Evolutionary conservation across 2,888 invertebrate genomes (phyloP).

Genomic region (Scrobipalpa costella): DNA sequence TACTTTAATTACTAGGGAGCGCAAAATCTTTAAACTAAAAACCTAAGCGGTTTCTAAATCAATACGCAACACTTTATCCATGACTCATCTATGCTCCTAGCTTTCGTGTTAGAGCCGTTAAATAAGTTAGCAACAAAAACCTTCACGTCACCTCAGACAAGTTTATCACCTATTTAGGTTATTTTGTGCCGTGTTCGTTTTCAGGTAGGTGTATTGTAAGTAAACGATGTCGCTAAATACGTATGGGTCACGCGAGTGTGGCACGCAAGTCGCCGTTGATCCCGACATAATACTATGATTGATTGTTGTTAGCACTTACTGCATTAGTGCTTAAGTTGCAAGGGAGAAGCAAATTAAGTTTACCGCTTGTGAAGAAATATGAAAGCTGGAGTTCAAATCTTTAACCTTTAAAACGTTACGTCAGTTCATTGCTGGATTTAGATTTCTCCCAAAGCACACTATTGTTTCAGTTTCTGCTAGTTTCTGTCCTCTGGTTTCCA

Average conservation of each 20-base stretch:
- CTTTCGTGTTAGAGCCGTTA: neutral
- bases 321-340: conserved; percentile 42
- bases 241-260: conserved; percentile 53
- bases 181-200: conserved; percentile 13
- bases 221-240: conserved; percentile 51
- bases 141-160: neutral
- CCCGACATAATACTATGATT: conserved; percentile 66
- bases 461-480: no score
- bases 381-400: no score
- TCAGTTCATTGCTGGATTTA: no score
- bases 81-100: no score
- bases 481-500: no score
- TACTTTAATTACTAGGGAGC: no score
- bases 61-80: no score
- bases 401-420: no score
- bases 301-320: conserved; percentile 68
- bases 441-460: no score
- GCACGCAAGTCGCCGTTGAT: conserved; percentile 64
- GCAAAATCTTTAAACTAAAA: no score
- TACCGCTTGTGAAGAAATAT: no score
- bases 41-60: no score
- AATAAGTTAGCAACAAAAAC: neutral
- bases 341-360: neutral
- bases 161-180: conserved; percentile 13
- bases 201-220: conserved; percentile 29